Percentiles rank a stretch among this genome's conserved stretches.
These are phyloP conservation scores for Trichonephila clavata DNA, from an alignment of 1,140 invertebrate species.

Conservation along the genomic window DNA sequence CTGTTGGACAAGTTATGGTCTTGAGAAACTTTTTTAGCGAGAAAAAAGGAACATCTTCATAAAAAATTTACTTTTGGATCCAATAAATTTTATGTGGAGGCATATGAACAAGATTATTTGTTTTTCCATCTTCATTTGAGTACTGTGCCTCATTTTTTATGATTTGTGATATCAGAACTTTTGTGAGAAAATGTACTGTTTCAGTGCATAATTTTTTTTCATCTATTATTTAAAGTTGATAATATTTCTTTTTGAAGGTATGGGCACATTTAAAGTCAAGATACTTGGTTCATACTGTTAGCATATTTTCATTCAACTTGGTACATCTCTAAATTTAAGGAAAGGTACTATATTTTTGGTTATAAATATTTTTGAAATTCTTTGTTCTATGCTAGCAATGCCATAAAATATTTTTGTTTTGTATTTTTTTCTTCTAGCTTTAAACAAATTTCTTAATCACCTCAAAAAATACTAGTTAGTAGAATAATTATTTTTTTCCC, in stretches of 20 bases:
- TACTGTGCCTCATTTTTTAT: constrained; percentile 62
- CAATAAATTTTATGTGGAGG: constrained; percentile 26
- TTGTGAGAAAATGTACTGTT: constrained; percentile 21
- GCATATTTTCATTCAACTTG: neutral
- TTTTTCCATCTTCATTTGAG: constrained; percentile 38
- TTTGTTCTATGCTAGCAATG: neutral
- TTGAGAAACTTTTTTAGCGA: constrained; percentile 98
- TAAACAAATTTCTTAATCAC: neutral
- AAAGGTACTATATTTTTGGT: neutral
- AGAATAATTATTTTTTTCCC: neutral
- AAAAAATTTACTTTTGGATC: constrained; percentile 36
- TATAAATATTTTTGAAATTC: neutral
- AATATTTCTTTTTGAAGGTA: neutral
- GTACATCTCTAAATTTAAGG: neutral
- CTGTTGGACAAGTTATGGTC: constrained; percentile 93
- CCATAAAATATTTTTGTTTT: neutral
- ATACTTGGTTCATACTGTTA: neutral
- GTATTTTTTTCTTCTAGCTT: neutral
- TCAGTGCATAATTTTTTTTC: constrained; percentile 20
- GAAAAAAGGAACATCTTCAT: constrained; percentile 82
- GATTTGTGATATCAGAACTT: constrained; percentile 39
- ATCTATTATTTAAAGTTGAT: constrained; percentile 15
- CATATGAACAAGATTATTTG: constrained; percentile 35
- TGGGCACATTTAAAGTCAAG: neutral
- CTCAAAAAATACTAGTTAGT: neutral